Percentiles rank a stretch among this genome's conserved stretches.
phyloP scores from a whole-genome alignment of 2,113 vertebrate species.

The Calonectris borealis region DNA sequence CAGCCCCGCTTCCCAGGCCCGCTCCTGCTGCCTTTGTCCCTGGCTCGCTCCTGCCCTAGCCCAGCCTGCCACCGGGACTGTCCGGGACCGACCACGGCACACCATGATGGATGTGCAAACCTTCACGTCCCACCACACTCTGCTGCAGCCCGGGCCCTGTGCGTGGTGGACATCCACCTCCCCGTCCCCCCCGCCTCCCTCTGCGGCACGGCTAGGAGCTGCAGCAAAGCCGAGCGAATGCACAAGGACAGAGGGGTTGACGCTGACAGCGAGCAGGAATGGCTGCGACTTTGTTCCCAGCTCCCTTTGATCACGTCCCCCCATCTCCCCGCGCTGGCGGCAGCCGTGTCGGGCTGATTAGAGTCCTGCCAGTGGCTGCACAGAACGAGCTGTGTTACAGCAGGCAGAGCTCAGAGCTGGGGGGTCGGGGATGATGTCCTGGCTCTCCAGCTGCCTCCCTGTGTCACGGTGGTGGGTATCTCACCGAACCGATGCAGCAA shows the following conservation, averaged over 20 bases:
- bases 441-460: neutral
- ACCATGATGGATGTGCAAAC: rapidly evolving
- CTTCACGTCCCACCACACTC: rapidly evolving
- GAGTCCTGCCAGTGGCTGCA: neutral
- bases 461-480: neutral
- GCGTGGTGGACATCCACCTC: neutral
- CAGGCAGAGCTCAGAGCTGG: neutral
- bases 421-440: rapidly evolving
- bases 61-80: neutral
- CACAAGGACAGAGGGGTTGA: neutral
- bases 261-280: neutral
- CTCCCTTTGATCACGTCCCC: neutral
- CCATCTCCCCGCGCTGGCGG: rapidly evolving
- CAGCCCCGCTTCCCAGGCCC: neutral
- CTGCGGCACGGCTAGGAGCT: rapidly evolving
- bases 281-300: neutral
- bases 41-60: neutral
- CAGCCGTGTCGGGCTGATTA: neutral
- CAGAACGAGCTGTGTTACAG: neutral
- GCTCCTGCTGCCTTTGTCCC: neutral
- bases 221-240: rapidly evolving
- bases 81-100: rapidly evolving
- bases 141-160: rapidly evolving
- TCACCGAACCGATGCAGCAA: rapidly evolving
- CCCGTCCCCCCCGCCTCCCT: neutral